Evolutionary conservation across 1,140 invertebrate genomes (phyloP), one percentile per base, ranked within the genome.

Genomic region (Apis cerana): DNA sequence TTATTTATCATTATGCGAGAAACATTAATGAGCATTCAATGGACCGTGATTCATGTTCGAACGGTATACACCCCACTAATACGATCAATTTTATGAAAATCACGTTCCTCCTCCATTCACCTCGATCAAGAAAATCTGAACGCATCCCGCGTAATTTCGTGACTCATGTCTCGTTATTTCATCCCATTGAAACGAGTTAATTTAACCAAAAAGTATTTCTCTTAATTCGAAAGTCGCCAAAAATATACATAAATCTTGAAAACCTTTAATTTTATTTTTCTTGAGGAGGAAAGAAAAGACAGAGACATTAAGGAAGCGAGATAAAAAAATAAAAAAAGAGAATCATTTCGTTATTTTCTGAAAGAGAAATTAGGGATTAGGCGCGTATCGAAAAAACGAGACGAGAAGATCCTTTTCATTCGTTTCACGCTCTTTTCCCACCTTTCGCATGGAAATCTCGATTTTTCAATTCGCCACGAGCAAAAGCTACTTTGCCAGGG

Each of bases 71-170:
- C 56, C 52, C 52, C 58, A 68, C 27, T 19, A 23, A 69, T 17
- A 48, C 33, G 33, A 54, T 78, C 48, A 79, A 70, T 71, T 79
- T 79, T 23, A 79, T 79, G 77, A 68, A 79, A 79, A 79, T 79
- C 23, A 50, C 48, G 43, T 79, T 69, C 56, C 58, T 61, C 71
- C 33, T 43, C 33, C 61, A 79, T 79, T 79, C 33, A 8, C n/a
- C 13, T 61, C 17, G 67, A 19, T 12, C 43, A n/a, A 12, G 67
- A 58, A 71, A 52, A 61, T 33, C 27, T 61, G 75, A 79, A 33
- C 23, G 15, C 17, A 23, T 9, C n/a, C 15, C 11, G 56, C 12
- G 3, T 17, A 78, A 69, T 70, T 23, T 52, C 65, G 17, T 2
- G 43, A 52, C n/a, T 50, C 43, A 10, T 21, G 21, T 17, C 23